A percentile compares a stretch with the other conserved stretches of the same genome.
These are phyloP conservation scores for Hymenopus coronatus DNA, from an alignment of 2,888 invertebrate genomes.

Conservation along the genomic window DNA sequence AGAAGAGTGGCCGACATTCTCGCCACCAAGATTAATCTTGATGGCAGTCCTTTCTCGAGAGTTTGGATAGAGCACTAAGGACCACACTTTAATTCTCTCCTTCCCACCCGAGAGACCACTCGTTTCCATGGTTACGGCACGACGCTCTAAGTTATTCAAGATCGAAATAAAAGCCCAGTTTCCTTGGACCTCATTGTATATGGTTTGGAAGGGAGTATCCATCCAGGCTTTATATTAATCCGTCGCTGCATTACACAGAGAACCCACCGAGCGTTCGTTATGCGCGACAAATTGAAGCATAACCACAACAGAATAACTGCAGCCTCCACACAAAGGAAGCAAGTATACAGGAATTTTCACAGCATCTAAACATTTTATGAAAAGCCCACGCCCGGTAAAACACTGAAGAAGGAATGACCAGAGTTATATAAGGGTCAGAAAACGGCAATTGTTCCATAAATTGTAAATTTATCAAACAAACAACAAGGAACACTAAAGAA, in stretches of 20 bases:
- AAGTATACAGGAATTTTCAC: no score
- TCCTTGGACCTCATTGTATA: neutral
- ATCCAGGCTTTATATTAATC: neutral
- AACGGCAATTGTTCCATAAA: no score
- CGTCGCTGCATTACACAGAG: neutral
- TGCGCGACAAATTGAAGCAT: neutral
- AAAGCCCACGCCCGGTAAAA: no score
- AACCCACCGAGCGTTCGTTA: neutral
- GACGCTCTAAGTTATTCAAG: neutral
- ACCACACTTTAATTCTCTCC: neutral
- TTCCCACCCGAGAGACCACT: neutral
- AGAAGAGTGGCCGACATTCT: neutral
- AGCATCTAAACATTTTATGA: no score
- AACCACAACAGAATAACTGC: neutral
- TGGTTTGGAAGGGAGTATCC: neutral
- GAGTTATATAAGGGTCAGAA: no score
- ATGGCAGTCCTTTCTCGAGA: neutral
- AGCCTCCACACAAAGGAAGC: no score
- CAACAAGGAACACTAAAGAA: no score
- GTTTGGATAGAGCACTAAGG: neutral
- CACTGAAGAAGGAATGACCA: no score
- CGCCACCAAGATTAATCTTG: conserved; percentile 7
- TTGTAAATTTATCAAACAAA: no score
- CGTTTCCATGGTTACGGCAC: neutral
- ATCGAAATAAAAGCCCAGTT: neutral